Conservation (phyloP, 2,888 invertebrate genomes). For the Ophonus ardosiacus region DNA sequence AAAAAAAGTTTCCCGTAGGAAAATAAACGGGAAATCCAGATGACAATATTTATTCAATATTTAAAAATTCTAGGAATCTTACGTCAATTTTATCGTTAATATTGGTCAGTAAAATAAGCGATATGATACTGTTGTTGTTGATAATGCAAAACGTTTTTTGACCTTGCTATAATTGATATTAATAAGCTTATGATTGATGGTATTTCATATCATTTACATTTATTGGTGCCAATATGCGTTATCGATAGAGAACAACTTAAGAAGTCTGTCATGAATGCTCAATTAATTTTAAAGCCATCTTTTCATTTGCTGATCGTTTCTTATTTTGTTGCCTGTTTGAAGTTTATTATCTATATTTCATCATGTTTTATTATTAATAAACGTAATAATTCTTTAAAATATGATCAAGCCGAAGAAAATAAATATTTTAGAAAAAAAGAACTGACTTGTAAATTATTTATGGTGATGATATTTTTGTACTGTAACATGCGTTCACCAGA, state of each 20-base stretch:
- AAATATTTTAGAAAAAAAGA: too few species aligned
- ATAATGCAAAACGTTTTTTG: constrained; percentile 29
- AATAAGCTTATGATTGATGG: constrained; percentile 35
- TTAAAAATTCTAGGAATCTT: not conserved
- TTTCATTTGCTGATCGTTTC: not conserved
- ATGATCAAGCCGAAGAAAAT: too few species aligned
- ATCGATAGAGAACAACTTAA: not conserved
- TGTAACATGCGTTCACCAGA: too few species aligned
- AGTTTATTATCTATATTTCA: not conserved
- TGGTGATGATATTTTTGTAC: too few species aligned
- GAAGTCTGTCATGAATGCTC: not conserved
- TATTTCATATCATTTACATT: constrained; percentile 23
- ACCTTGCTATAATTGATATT: constrained; percentile 31
- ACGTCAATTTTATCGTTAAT: constrained; percentile 6
- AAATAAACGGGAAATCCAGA: not conserved
- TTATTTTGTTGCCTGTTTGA: not conserved
- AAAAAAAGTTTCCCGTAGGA: not conserved
- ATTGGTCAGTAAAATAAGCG: not conserved
- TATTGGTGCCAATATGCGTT: not conserved
- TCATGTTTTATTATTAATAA: not conserved
- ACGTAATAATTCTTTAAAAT: not conserved
- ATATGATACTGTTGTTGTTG: not conserved
- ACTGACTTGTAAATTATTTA: too few species aligned
- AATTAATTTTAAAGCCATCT: not conserved
- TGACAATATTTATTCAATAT: not conserved